These are phyloP conservation scores for Xiphias gladius DNA, from an alignment of 2,113 vertebrate genomes.

Conservation along the genomic window DNA sequence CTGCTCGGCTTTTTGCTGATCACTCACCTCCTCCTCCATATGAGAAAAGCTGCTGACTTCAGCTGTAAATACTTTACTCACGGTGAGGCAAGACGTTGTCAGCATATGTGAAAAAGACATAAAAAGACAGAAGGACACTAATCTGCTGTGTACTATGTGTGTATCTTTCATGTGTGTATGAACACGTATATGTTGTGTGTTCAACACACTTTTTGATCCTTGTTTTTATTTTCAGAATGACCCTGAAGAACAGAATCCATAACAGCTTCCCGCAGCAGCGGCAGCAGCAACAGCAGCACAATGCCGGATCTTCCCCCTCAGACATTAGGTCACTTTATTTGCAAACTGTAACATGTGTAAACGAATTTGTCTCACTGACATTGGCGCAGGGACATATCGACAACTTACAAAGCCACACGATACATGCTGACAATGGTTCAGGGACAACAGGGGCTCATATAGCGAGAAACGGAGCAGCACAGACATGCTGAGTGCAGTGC, in stretches of 20 bases:
- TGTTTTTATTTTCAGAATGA: conserved; percentile 24
- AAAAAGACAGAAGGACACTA: conserved; percentile 5
- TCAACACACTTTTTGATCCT: not conserved
- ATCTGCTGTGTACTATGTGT: not conserved
- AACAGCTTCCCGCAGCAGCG: not conserved
- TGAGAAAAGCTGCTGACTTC: conserved; percentile 66
- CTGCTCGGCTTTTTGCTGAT: conserved; percentile 39
- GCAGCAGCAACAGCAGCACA: not conserved
- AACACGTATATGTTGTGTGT: not conserved
- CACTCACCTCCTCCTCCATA: conserved; percentile 36
- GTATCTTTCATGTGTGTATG: not conserved
- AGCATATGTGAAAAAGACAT: conserved; percentile 21
- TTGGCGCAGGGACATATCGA: conserved; percentile 50
- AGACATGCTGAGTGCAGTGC: not conserved
- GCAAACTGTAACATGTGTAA: conserved; percentile 52
- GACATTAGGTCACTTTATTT: conserved; percentile 32
- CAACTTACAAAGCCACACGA: conserved; percentile 8
- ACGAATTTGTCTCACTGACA: conserved; percentile 50
- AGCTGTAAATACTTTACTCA: conserved; percentile 45
- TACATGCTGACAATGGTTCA: conserved; percentile 55
- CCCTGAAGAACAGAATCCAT: conserved; percentile 32
- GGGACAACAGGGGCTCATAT: conserved; percentile 44
- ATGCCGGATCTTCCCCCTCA: not conserved
- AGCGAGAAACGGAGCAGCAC: not conserved
- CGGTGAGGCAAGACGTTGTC: conserved; percentile 34